These are phyloP conservation scores for Lipophrys pholis DNA, from an alignment of 2,113 vertebrate species.

Conservation along the genomic window DNA sequence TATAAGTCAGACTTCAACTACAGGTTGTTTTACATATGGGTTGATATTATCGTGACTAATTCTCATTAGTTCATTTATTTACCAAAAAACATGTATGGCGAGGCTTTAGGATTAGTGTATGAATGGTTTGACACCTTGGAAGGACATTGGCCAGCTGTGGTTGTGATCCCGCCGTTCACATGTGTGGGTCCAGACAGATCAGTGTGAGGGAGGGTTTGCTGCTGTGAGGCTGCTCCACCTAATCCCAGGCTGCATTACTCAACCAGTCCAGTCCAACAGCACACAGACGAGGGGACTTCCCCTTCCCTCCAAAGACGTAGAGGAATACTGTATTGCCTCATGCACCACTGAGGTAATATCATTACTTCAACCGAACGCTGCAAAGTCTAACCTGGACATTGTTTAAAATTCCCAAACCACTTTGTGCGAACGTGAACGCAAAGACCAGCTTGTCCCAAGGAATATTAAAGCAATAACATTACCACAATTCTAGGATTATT, in stretches of 20 bases:
- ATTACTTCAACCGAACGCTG: conserved; percentile 76
- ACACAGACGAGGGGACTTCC: conserved; percentile 79
- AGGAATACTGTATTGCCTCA: conserved; percentile 80
- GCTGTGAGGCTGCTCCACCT: conserved; percentile 83
- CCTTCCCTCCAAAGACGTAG: conserved; percentile 77
- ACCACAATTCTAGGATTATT: conserved; percentile 29
- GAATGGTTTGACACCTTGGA: conserved; percentile 51
- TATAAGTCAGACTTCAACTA: conserved; percentile 15
- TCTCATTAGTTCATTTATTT: conserved; percentile 28
- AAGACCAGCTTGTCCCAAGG: conserved; percentile 38
- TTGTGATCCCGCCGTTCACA: conserved; percentile 70
- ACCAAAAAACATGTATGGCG: not conserved
- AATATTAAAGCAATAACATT: conserved; percentile 27
- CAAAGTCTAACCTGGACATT: conserved; percentile 62
- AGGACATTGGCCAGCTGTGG: conserved; percentile 69
- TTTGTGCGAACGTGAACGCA: conserved; percentile 42
- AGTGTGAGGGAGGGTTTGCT: conserved; percentile 77
- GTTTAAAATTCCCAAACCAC: conserved; percentile 50
- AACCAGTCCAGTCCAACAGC: conserved; percentile 74
- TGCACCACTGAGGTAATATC: conserved; percentile 79
- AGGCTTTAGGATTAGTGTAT: conserved; percentile 31
- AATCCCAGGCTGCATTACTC: conserved; percentile 86
- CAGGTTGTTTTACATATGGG: not conserved
- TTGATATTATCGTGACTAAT: not conserved
- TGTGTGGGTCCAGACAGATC: conserved; percentile 76